Base-by-base conservation (phyloP, 2,113 vertebrate genomes). In the Propithecus coquereli region DNA sequence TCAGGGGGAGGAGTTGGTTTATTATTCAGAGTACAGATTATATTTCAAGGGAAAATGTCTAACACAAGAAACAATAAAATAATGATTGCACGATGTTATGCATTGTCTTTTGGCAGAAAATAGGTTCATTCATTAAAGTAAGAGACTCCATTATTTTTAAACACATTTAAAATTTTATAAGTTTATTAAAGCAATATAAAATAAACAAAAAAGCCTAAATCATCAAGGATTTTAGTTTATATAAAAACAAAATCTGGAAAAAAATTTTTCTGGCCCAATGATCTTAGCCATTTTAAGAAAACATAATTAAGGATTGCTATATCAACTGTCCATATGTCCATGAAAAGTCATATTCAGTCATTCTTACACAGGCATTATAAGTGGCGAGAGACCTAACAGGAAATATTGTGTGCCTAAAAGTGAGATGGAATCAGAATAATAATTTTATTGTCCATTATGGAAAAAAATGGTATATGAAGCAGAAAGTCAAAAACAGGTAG, bases 1-100 rank as follows among this genome's bases (percentile, higher is more conserved):
- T 97, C 61, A 94, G 1, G 2, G 32, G 17, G 30, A 82, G 34
- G 25, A 70, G 14, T 73, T 70, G 34, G 73, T 92, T 96, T 97
- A 93, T 97, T 97, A 94, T 52, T 95, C 81, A 97, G 27, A 93
- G 59, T 63, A 92, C 68, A 90, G 25, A 27, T 83, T 88, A 30
- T 82, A 92, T 96, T 95, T 98, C 95, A 87, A 96, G 6, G 45
- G 52, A 77, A 93, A 73, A 63, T 66, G 32, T 77, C 30, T 76
- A 93, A 73, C 45, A 85, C 7, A 82, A 90, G 16, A 77, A 85
- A 81, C 11, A 84, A 76, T 73, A 63, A 93, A 94, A 94, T 94
- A 83, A 82, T 22, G 2, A 87, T 12, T 71, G 0, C 2, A 45
- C 59, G 5, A 66, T 84, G 8, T 59, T 92, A 79, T 77, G 65